phyloP scores from a whole-genome alignment of 2,888 invertebrate species.

The Calameuta pallipes region DNA sequence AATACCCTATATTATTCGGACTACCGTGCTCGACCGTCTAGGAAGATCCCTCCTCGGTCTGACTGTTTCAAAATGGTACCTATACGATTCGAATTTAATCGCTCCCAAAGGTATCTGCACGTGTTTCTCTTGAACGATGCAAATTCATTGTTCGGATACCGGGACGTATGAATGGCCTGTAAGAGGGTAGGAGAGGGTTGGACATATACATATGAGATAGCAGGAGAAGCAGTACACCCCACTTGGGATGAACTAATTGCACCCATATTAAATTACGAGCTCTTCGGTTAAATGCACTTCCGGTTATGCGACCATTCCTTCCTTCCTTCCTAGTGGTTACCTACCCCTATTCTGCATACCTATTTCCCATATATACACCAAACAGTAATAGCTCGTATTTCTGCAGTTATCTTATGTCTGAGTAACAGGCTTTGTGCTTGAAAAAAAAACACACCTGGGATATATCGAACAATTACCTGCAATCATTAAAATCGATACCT shows the following conservation, averaged over 20 bases:
- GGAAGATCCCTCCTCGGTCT: neutral
- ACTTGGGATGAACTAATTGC: neutral
- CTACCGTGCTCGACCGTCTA: neutral
- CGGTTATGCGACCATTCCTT: neutral
- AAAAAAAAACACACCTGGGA: no score
- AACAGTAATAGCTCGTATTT: neutral
- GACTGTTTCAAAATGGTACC: neutral
- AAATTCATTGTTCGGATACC: neutral
- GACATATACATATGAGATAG: neutral
- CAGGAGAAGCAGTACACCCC: neutral
- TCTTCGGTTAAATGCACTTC: neutral
- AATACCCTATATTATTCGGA: neutral
- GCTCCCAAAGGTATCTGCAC: neutral
- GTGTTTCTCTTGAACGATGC: neutral
- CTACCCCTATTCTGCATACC: neutral
- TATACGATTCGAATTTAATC: neutral
- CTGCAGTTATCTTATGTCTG: neutral
- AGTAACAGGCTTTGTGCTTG: neutral
- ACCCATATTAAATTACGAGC: neutral
- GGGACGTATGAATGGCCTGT: neutral
- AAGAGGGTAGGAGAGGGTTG: neutral
- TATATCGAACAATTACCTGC: no score
- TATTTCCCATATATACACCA: neutral
- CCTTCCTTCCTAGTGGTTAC: neutral
- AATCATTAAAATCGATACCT: no score